Evolutionary conservation across 2,888 invertebrate genomes (phyloP).

Genomic region (Plusia festucae): DNA sequence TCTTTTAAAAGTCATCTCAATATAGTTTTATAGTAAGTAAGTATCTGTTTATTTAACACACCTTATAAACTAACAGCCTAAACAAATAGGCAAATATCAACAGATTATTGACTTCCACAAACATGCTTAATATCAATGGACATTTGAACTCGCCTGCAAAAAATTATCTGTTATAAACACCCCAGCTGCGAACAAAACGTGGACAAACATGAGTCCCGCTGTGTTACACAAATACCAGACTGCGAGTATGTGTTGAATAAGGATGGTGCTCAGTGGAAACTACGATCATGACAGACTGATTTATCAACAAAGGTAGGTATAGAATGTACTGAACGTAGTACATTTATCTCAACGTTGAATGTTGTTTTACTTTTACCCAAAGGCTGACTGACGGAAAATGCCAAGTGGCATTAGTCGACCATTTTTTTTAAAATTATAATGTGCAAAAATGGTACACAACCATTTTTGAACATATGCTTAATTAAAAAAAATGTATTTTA

Average conservation of each 20-base stretch:
- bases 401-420: too few species aligned
- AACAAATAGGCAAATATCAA: slow-evolving; percentile 7
- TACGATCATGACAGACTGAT: too few species aligned
- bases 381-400: too few species aligned
- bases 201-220: slow-evolving; percentile 42
- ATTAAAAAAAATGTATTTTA: too few species aligned
- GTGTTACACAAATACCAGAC: slow-evolving; percentile 36
- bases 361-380: too few species aligned
- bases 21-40: background rate
- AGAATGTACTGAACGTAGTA: too few species aligned
- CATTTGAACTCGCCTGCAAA: slow-evolving; percentile 37
- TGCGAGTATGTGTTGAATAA: slow-evolving; percentile 7
- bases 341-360: too few species aligned
- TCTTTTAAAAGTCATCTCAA: background rate
- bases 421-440: too few species aligned
- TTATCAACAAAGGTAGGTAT: too few species aligned
- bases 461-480: too few species aligned
- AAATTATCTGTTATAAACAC: slow-evolving; percentile 34
- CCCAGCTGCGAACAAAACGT: slow-evolving; percentile 5
- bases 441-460: too few species aligned
- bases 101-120: slow-evolving; percentile 36
- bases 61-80: slow-evolving; percentile 20
- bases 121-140: slow-evolving; percentile 21
- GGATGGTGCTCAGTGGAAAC: too few species aligned
- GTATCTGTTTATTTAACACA: background rate